Conservation (phyloP, 2,797 vertebrate species). For the Rallus crepitans region DNA sequence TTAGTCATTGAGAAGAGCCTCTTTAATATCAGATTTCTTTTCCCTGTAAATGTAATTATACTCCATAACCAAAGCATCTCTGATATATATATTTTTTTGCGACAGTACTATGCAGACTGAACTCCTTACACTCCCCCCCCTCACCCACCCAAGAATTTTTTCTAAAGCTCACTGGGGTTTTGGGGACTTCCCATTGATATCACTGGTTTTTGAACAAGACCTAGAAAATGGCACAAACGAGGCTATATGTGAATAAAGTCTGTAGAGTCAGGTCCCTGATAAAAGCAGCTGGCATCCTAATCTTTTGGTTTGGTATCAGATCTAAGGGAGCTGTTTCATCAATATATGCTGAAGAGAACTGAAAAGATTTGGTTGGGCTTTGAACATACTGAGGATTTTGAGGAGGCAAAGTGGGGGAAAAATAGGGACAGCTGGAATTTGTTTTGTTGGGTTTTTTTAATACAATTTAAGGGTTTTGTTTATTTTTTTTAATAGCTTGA, state of each 20-base stretch:
- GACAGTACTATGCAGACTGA: neutral
- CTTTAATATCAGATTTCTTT: neutral
- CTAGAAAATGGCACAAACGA: neutral
- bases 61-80: neutral
- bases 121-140: neutral
- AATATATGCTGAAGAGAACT: neutral
- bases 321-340: conserved; percentile 59
- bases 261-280: conserved; percentile 24
- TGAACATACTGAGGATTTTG: conserved; percentile 43
- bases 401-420: neutral
- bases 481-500: conserved; percentile 51
- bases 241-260: neutral
- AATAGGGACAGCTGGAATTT: conserved; percentile 67
- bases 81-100: neutral
- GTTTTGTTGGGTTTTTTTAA: neutral
- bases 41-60: neutral
- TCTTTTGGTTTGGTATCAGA: conserved; percentile 21
- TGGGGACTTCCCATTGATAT: neutral
- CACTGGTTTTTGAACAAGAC: neutral
- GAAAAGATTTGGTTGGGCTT: conserved; percentile 42
- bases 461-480: conserved; percentile 64
- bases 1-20: neutral
- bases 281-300: conserved; percentile 51
- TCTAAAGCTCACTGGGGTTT: neutral
- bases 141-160: neutral